These are phyloP conservation scores for Eospalax fontanierii DNA, from an alignment of 2,797 vertebrate genomes.

Conservation along the genomic window DNA sequence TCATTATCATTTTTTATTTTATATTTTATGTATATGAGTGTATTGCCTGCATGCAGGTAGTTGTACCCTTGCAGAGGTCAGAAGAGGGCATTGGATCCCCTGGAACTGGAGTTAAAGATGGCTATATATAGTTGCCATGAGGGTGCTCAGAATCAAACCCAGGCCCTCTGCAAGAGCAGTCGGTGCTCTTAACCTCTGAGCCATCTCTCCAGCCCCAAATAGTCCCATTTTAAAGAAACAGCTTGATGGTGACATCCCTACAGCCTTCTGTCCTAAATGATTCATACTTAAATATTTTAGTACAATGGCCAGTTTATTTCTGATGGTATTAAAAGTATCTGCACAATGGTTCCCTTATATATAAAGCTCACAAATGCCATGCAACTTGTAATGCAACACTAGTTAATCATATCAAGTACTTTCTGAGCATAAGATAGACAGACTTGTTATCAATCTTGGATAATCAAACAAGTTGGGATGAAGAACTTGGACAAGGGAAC, in stretches of 20 bases:
- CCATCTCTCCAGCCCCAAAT: no score
- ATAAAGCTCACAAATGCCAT: constrained; percentile 57
- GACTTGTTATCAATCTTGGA: constrained; percentile 4
- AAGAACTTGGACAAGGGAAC: background rate
- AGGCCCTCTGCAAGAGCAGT: no score
- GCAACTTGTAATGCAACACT: background rate
- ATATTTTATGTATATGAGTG: no score
- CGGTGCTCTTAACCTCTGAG: no score
- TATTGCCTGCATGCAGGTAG: no score
- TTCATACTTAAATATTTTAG: constrained; percentile 66
- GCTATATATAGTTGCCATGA: no score
- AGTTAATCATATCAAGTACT: constrained; percentile 25
- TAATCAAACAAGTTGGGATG: constrained; percentile 23
- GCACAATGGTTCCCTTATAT: constrained; percentile 57
- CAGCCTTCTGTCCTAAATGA: constrained; percentile 51
- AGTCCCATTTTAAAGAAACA: constrained; percentile 46
- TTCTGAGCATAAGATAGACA: background rate
- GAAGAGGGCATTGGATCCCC: no score
- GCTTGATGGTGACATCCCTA: constrained; percentile 31
- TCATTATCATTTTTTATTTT: no score
- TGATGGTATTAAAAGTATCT: constrained; percentile 30
- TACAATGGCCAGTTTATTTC: constrained; percentile 48
- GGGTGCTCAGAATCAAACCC: no score
- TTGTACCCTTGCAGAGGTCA: no score
- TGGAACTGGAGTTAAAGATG: no score